phyloP scores from a whole-genome alignment of 2,888 invertebrate genomes.

The Tinea semifulvella region DNA sequence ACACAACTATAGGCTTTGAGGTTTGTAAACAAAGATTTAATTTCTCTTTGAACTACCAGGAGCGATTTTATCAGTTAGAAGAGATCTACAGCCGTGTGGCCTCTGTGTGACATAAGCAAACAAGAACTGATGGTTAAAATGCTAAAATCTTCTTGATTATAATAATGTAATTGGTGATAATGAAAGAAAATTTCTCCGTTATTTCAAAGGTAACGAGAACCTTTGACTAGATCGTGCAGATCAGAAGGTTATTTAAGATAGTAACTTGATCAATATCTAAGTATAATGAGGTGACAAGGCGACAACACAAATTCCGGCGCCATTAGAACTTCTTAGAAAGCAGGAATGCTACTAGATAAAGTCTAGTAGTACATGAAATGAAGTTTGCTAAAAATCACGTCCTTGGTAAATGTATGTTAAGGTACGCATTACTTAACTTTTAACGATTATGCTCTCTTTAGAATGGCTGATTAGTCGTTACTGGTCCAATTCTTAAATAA shows the following conservation, averaged over 20 bases:
- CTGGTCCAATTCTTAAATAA: neutral
- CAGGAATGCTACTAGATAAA: constrained; percentile 38
- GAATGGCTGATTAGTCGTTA: constrained; percentile 7
- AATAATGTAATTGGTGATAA: constrained; percentile 3
- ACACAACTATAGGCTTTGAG: neutral
- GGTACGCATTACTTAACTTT: neutral
- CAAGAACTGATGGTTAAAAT: neutral
- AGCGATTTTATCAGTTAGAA: neutral
- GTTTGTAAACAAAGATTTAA: neutral
- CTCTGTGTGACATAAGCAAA: neutral
- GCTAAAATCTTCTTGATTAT: neutral
- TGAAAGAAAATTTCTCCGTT: constrained; percentile 7
- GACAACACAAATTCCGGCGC: constrained; percentile 9
- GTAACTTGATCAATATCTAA: constrained; percentile 39
- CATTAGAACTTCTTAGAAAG: constrained; percentile 6
- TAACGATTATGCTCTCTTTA: constrained; percentile 5
- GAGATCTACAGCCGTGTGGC: neutral
- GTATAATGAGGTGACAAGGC: constrained; percentile 39
- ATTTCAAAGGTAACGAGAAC: constrained; percentile 8
- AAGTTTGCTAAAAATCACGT: neutral
- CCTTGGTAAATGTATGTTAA: neutral
- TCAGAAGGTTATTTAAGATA: constrained; percentile 30
- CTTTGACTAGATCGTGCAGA: constrained; percentile 32
- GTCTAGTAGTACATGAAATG: no score
- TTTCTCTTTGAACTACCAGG: neutral